Evolutionary conservation across 1,140 invertebrate genomes (phyloP), one percentile per base, ranked within the genome.

Genomic region (Musca vetustissima): DNA sequence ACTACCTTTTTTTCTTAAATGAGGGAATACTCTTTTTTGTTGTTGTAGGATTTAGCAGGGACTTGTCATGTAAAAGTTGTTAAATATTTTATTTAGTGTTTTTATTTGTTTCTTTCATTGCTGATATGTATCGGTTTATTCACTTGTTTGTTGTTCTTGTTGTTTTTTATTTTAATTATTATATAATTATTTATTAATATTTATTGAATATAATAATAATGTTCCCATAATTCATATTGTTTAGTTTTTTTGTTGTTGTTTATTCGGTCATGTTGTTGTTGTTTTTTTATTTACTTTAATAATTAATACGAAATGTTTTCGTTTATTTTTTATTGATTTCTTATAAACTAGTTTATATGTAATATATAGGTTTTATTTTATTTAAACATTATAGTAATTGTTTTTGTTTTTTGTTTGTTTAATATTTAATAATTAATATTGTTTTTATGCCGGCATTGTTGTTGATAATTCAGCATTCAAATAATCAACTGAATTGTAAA

Each of bases 171-270:
- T 50, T 9, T 19, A 21, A 21, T 19, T 25, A 4, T 59, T 32
- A 59, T 61, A 17, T 36, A 19, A 13, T 61, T 61, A 15, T 66
- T 49, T 1, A 28, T 24, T 67, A 14, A 21, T 36, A 67, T 57
- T 67, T 22, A n/a, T 32, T 43, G 4, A 43, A 43, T 43, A 73
- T 70, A 77, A 72, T 66, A 66, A 24, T 75, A 80, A 80, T 80
- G 75, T 78, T 80, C 76, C 76, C 78, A 80, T 80, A 78, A 80
- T 80, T 80, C 78, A 80, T 80, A 55, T 67, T 67, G 48, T 67
- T 53, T 67, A 67, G 48, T 53, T 50, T n/a, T n/a, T n/a, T n/a
- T n/a, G n/a, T n/a, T 55, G 14, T 36, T 50, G 36, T 55, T 53
- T 49, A 47, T 65, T 43, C 64, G 64, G 36, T 49, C 36, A 43